Conservation (phyloP, 2,888 invertebrate genomes). For the Volucella zonaria region DNA sequence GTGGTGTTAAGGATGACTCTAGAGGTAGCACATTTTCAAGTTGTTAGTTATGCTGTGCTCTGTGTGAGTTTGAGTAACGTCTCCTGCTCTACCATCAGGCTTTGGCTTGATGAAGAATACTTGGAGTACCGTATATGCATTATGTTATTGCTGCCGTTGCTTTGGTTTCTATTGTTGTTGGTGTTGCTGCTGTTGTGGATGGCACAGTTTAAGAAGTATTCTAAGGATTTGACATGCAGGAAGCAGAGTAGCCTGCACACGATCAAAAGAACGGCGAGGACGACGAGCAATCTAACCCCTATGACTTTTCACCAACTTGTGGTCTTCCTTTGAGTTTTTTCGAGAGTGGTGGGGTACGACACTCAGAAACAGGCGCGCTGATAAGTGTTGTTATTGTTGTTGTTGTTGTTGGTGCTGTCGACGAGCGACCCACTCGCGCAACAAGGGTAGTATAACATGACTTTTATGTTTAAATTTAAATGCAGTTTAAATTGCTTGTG, state of each 20-base stretch:
- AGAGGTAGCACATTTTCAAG: slow-evolving; percentile 68
- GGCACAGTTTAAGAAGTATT: neutral
- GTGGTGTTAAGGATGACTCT: slow-evolving; percentile 68
- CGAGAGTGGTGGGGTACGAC: neutral
- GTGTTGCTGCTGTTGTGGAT: too few species aligned
- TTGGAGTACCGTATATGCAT: slow-evolving; percentile 31
- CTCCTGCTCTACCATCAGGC: neutral
- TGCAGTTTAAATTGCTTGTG: slow-evolving; percentile 58
- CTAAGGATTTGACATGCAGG: neutral
- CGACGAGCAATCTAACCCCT: slow-evolving; percentile 10
- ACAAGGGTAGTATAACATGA: slow-evolving; percentile 19
- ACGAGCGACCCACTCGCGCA: neutral
- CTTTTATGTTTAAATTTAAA: slow-evolving; percentile 52
- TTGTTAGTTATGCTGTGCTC: slow-evolving; percentile 19
- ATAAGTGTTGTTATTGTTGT: slow-evolving; percentile 48
- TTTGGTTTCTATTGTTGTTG: slow-evolving; percentile 14
- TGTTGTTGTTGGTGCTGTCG: neutral
- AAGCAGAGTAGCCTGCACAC: slow-evolving; percentile 6
- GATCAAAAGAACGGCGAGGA: slow-evolving; percentile 27
- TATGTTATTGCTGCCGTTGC: neutral
- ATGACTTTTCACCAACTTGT: neutral
- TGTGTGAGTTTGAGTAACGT: neutral
- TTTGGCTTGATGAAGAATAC: slow-evolving; percentile 32
- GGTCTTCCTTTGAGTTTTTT: neutral
- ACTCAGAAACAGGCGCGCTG: slow-evolving; percentile 49